Evolutionary conservation across 2,888 invertebrate genomes (phyloP).

Genomic region (Hymenopus coronatus): DNA sequence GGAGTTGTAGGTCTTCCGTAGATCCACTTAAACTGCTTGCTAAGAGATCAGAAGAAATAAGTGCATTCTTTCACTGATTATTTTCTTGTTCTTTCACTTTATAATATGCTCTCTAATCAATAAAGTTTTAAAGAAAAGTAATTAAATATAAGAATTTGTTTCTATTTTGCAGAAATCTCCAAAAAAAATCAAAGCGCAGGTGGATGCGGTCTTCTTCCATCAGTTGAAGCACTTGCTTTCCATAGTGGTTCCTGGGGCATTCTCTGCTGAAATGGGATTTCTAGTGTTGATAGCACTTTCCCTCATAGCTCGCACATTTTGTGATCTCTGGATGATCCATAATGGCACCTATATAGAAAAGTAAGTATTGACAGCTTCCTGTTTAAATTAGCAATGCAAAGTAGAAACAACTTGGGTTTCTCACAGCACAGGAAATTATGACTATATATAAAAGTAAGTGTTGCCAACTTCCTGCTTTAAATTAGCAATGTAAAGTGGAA

Average conservation of each 20-base stretch:
- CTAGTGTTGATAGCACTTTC: conserved; percentile 76
- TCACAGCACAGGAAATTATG: conserved; percentile 55
- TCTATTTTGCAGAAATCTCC: conserved; percentile 44
- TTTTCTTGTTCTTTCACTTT: too few relatives aligned
- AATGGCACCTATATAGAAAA: conserved; percentile 92
- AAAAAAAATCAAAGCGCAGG: conserved; percentile 62
- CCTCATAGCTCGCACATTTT: conserved; percentile 83
- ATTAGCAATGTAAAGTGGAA: too few relatives aligned
- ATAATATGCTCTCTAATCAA: too few relatives aligned
- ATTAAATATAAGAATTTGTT: background rate
- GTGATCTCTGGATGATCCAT: conserved; percentile 97
- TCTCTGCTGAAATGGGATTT: conserved; percentile 70
- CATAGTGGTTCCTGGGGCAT: conserved; percentile 76
- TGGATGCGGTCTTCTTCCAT: conserved; percentile 69
- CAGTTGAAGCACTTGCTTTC: conserved; percentile 67
- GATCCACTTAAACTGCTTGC: too few relatives aligned
- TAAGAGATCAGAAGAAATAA: too few relatives aligned
- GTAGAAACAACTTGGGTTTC: too few relatives aligned
- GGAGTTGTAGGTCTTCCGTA: too few relatives aligned
- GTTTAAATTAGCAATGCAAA: too few relatives aligned
- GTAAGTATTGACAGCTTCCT: conserved; percentile 48
- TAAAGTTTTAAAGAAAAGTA: too few relatives aligned
- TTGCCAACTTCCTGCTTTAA: too few relatives aligned
- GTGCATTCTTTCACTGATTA: too few relatives aligned
- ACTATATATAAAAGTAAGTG: conserved; percentile 83